Base-by-base conservation (phyloP, 2,888 invertebrate genomes). In the Pollenia griseotomentosa region DNA sequence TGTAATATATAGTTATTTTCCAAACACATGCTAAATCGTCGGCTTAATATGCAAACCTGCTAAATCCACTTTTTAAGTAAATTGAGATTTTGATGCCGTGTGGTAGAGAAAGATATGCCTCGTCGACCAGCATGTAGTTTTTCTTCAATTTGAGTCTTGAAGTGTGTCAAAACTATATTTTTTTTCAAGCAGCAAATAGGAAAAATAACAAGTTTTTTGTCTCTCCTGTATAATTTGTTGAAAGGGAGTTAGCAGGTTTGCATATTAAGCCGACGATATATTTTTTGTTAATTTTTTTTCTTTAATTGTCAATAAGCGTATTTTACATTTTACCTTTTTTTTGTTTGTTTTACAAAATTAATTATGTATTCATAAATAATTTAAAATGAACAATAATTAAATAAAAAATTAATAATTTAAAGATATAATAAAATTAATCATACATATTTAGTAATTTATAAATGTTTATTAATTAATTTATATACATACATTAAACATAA, bases 381-480 rank as follows among this genome's bases (percentile, higher is more conserved):
- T 83, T 79, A 65, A 70, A 75, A 83, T 61, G 75, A 86, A 74
- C 70, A 75, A 86, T 86, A 75, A 78, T 83, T 79, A 78, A 65
- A 71, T n/a, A 82, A 78, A 68, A 66, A 33, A 59, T 57, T 75
- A 23, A 78, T 55, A 78, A 44, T 19, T 44, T 42, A 70, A 59
- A 33, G 63, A 42, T 70, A 86, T 74, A 86, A 86, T 86, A 83
- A 86, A 83, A 83, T 80, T 86, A 83, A 86, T 80, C 83, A 80
- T 75, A 77, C 53, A 85, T 74, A 78, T 14, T 82, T 80, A 86
- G 86, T 86, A 83, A 77, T 83, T 71, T 77, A 80, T 83, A 81
- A 77, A 83, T 83, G 80, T 77, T 83, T 80, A 80, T 83, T 86
- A 80, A 83, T 83, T 83, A 83, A 79, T 80, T 75, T 86, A 80